Evolutionary conservation across 1,140 invertebrate genomes (phyloP), one percentile per base, ranked within the genome.

Genomic region (Chironomus striatipennis): DNA sequence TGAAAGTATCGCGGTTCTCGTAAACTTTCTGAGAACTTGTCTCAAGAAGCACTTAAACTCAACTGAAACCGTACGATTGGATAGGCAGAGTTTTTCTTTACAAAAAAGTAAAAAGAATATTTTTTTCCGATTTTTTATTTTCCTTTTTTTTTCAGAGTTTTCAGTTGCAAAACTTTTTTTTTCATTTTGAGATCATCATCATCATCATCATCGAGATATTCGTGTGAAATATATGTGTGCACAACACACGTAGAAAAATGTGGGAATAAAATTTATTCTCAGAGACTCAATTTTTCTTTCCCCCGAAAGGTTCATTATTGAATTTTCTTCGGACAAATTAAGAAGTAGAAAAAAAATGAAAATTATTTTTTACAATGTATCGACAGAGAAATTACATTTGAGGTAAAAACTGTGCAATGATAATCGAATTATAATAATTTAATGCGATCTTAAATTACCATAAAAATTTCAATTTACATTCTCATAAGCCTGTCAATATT

Each of bases 21-120:
- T 57, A 57, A 10, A 57, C 47, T 57, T 57, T 70, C 20, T 70
- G 65, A 70, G 65, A 70, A 70, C 65, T 70, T 18, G 65, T 70
- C 65, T 70, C 65, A 70, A 70, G 65, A 70, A 70, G 65, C 65
- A 70, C 65, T 70, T 70, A 70, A 70, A 70, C 65, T 70, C 65
- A 70, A 70, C 65, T 70, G 65, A 70, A 70, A 70, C 18, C 17
- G 65, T 15, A 70, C 65, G 65, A 10, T 15, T 10, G 65, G 65
- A 70, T 20, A 70, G 65, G 18, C 17, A 18, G 20, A 70, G n/a
- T 70, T 70, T 70, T 70, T 70, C 17, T 70, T 70, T 34, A 34
- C 24, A 34, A 34, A 34, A 34, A n/a, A n/a, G n/a, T n/a, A n/a
- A n/a, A 34, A 34, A 34, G 5, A 34, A 34, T 34, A 34, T 34